phyloP scores from a whole-genome alignment of 1,140 invertebrate species.

The Bombus affinis region DNA sequence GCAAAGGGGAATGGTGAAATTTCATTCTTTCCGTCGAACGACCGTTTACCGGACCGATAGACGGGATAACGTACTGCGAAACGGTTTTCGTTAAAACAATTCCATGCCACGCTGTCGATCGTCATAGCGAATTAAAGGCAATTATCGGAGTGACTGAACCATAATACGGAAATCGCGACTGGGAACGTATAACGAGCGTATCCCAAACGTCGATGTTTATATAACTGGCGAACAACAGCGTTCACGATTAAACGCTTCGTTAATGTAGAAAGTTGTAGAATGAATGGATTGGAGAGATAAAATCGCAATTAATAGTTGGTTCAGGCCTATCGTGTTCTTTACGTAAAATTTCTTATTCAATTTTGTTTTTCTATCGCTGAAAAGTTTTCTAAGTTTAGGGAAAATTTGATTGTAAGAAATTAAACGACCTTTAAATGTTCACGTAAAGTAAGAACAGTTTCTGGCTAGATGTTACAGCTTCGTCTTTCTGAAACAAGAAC shows the following conservation, averaged over 20 bases:
- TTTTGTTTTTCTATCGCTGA: background rate
- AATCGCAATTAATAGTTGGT: background rate
- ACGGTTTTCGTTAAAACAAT: conserved; percentile 55
- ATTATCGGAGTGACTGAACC: conserved; percentile 47
- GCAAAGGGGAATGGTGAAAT: conserved; percentile 5
- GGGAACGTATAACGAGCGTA: background rate
- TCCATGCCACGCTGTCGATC: conserved; percentile 41
- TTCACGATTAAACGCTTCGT: background rate
- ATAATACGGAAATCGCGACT: conserved; percentile 11
- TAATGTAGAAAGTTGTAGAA: background rate
- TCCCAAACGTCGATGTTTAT: background rate
- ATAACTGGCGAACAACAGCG: background rate
- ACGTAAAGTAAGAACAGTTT: no score
- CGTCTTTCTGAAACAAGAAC: background rate
- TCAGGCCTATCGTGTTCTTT: background rate
- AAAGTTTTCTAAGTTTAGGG: no score
- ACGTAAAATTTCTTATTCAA: background rate
- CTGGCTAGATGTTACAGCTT: no score
- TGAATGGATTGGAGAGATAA: background rate
- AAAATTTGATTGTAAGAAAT: background rate
- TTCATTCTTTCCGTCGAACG: background rate
- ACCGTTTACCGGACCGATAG: conserved; percentile 8
- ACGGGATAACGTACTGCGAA: conserved; percentile 14
- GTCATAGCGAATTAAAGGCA: conserved; percentile 51
- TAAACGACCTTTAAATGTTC: background rate